phyloP scores from a whole-genome alignment of 1,140 invertebrate species.

The Ceratoteleas bidentatus region DNA sequence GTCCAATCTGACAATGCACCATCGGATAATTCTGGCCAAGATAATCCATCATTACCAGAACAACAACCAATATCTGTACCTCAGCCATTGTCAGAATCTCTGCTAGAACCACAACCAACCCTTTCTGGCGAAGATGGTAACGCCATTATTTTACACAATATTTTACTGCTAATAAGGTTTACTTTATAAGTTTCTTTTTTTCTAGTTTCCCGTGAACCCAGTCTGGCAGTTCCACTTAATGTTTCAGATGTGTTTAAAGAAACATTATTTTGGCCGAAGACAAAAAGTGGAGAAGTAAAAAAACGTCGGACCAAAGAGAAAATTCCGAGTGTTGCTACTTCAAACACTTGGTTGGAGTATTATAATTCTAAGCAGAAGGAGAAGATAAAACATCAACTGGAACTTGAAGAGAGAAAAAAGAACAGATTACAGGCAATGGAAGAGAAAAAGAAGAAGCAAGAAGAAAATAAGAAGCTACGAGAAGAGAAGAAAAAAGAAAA shows the following conservation, averaged over 20 bases:
- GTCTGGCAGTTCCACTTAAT: background rate
- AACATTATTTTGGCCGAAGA: background rate
- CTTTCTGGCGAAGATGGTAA: no score
- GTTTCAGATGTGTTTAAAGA: background rate
- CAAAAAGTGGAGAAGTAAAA: background rate
- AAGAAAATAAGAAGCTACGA: background rate
- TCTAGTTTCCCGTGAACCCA: background rate
- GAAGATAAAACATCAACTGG: background rate
- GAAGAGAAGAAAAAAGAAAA: background rate
- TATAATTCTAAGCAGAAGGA: background rate
- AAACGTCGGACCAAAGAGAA: background rate
- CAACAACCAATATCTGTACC: no score
- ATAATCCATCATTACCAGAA: no score
- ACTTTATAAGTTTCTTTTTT: background rate
- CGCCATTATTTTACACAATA: no score
- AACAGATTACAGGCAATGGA: background rate
- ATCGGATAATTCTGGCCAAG: no score
- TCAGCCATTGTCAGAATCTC: no score
- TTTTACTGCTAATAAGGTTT: background rate
- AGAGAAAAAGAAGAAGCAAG: background rate
- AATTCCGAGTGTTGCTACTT: slow-evolving; percentile 3
- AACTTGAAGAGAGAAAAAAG: background rate
- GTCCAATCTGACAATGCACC: no score
- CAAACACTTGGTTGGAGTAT: background rate
- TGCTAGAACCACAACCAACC: no score